Evolutionary conservation across 1,140 invertebrate genomes (phyloP).

Genomic region (Thalassaphorura encarpata): DNA sequence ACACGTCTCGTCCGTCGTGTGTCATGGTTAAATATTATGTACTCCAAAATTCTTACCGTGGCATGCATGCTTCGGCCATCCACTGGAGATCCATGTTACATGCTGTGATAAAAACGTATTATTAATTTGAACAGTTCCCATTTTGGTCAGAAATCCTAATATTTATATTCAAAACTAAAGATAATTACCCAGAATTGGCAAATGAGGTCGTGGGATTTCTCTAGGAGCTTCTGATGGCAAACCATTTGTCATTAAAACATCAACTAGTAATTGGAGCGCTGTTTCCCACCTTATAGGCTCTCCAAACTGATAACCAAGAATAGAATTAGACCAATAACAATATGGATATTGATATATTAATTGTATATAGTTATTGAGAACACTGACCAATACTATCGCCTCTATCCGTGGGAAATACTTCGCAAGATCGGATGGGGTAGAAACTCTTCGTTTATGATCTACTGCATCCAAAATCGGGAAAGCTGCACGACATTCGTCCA

Average conservation of each 20-base stretch:
- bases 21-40: too few relatives aligned
- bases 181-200: constrained; percentile 56
- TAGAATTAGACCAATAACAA: too few relatives aligned
- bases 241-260: constrained; percentile 57
- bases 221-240: constrained; percentile 39
- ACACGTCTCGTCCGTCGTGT: too few relatives aligned
- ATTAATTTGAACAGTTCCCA: too few relatives aligned
- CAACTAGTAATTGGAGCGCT: constrained; percentile 44
- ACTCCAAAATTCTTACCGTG: constrained; percentile 38
- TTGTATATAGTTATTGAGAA: too few relatives aligned
- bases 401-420: constrained; percentile 44
- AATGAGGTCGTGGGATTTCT: constrained; percentile 47
- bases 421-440: constrained; percentile 44
- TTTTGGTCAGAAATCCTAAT: too few relatives aligned
- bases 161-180: too few relatives aligned
- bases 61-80: constrained; percentile 55
- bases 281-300: constrained; percentile 56
- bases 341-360: too few relatives aligned
- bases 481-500: constrained; percentile 50
- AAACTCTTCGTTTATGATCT: constrained; percentile 49
- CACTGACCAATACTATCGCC: constrained; percentile 50
- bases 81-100: constrained; percentile 61
- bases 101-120: too few relatives aligned
- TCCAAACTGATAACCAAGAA: too few relatives aligned
- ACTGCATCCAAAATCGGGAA: constrained; percentile 60